Evolutionary conservation across 2,797 vertebrate species (phyloP), one percentile per base, ranked within the genome.

Genomic region (Syngnathus acus): DNA sequence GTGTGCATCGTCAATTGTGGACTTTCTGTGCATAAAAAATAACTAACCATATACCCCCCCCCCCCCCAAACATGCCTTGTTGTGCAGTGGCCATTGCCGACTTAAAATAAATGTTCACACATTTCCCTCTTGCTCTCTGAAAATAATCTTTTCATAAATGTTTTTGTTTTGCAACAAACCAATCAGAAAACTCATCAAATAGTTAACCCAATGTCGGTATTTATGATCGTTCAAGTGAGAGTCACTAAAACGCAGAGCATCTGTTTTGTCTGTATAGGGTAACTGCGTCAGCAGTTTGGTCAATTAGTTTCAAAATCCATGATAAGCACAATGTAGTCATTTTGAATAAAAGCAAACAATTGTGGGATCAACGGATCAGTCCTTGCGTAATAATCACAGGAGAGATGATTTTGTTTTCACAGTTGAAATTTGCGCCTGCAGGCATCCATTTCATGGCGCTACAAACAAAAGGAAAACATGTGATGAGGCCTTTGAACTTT

Each of bases 401-500:
- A 17, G 8, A 11, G 62, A 40, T 17, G 5, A 42, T 57, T 26
- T 65, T 9, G 66, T 21, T 38, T 65, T 94, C 79, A 99, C 9
- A 99, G 92, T 68, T 98, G 94, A 82, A 99, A 99, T 89, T 96
- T 99, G 83, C 97, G 93, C 91, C 97, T 92, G 83, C 86, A 94
- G 73, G 93, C 92, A 62, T 99, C 97, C 95, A 98, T 98, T 89
- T 98, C 95, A 75, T 95, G 94, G 37, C 94, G 95, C 97, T 99
- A 86, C 17, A 94, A 86, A 76, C 40, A 84, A 43, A 84, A 45
- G 38, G 23, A 32, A 37, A 37, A 57, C 26, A 32, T 11, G 26
- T 32, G 14, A 57, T 37, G 7, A 21, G 50, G 19, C n/a, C 5
- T 48, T 48, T 16, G 47, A 19, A 16, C 47, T 48, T 48, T 48